A percentile compares a stretch with the other conserved stretches of the same genome.
These are phyloP conservation scores for Calliphora vicina DNA, from an alignment of 1,140 invertebrate species.

Conservation along the genomic window DNA sequence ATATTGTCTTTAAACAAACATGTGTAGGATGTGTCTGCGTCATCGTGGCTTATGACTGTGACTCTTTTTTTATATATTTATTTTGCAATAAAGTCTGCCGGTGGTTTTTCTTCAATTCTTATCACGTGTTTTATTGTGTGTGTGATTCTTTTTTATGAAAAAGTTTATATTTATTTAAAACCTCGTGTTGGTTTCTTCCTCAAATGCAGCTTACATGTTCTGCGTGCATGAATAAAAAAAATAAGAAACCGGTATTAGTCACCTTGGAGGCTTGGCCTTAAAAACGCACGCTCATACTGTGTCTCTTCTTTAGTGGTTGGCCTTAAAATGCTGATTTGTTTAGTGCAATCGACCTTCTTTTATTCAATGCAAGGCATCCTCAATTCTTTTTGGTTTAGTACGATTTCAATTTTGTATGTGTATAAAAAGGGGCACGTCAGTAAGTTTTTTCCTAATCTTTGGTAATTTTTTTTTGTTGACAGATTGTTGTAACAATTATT, in stretches of 20 bases:
- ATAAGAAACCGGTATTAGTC: constrained; percentile 22
- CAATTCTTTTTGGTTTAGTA: background rate
- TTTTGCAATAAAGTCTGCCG: background rate
- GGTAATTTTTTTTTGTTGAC: too few species aligned
- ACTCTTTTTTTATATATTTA: background rate
- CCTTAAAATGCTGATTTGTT: background rate
- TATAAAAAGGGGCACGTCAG: background rate
- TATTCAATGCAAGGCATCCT: background rate
- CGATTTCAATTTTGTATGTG: background rate
- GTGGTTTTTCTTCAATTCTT: background rate
- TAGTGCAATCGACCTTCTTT: background rate
- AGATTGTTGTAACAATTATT: too few species aligned
- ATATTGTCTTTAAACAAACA: too few species aligned
- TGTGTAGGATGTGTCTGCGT: background rate
- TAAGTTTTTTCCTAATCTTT: background rate
- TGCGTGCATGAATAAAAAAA: too few species aligned
- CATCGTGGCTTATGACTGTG: background rate
- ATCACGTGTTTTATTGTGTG: background rate
- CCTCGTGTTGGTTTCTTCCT: background rate
- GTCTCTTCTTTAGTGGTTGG: background rate
- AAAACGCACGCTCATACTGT: too few species aligned
- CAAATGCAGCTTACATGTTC: background rate
- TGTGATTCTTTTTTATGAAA: background rate
- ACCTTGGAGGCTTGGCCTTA: constrained; percentile 24
- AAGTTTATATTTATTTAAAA: background rate